A percentile compares a stretch with the other conserved stretches of the same genome.
These are phyloP conservation scores for Phymatocera aterrima DNA, from an alignment of 2,888 invertebrate species.

Conservation along the genomic window DNA sequence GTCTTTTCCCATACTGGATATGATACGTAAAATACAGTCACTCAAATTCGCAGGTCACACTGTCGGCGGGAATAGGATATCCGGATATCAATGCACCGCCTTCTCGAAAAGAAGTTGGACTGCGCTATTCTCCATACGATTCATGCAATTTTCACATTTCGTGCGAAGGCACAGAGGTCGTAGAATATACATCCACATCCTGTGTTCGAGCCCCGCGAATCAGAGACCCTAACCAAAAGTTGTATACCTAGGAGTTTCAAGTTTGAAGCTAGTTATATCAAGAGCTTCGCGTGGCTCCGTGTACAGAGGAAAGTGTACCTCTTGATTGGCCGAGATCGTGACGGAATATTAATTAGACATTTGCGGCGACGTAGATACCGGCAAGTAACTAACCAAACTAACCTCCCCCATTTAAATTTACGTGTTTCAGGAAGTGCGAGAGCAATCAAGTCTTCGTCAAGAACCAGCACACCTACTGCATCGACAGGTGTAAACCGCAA, in stretches of 20 bases:
- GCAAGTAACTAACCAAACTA: neutral
- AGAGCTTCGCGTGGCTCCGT: neutral
- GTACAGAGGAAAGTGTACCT: neutral
- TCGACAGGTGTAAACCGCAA: slow-evolving; percentile 86
- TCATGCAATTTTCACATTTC: too few species aligned
- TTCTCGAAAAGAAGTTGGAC: too few species aligned
- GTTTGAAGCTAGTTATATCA: neutral
- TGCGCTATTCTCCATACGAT: too few species aligned
- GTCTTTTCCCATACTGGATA: too few species aligned
- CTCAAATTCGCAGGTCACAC: too few species aligned
- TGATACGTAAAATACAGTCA: too few species aligned
- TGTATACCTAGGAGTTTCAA: neutral
- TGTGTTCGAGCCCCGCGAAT: neutral
- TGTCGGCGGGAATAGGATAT: too few species aligned
- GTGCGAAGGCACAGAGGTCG: too few species aligned
- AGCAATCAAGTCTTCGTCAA: slow-evolving; percentile 92
- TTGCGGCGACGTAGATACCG: neutral
- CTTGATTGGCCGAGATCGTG: slow-evolving; percentile 18
- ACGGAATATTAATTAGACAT: slow-evolving; percentile 30
- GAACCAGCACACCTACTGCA: slow-evolving; percentile 90
- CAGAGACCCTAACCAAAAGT: too few species aligned
- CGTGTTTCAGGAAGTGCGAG: slow-evolving; percentile 86
- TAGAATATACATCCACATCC: too few species aligned
- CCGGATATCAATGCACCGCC: too few species aligned
- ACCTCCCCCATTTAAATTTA: slow-evolving; percentile 45